A percentile compares a stretch with the other conserved stretches of the same genome.
These are phyloP conservation scores for Microtus ochrogaster DNA, from an alignment of 2,113 vertebrate genomes.

Conservation along the genomic window DNA sequence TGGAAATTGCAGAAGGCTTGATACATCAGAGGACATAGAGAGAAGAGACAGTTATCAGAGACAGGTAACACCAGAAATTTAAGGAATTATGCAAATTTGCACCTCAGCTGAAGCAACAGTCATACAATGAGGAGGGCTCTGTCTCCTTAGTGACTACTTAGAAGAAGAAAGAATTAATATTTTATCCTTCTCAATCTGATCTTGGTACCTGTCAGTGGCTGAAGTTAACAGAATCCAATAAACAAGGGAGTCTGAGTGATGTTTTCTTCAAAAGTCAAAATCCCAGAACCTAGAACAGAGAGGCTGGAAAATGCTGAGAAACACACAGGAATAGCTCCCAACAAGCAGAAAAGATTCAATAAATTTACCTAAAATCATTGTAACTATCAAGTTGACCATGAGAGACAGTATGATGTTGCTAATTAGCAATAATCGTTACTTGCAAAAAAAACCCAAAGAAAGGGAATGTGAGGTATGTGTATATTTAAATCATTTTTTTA, in stretches of 20 bases:
- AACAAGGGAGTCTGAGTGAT: neutral
- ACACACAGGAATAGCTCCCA: neutral
- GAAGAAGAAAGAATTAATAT: neutral
- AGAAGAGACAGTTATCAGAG: neutral
- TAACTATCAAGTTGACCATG: too few species aligned
- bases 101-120: accelerated
- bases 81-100: neutral
- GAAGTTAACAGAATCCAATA: neutral
- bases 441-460: neutral
- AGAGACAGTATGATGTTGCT: neutral
- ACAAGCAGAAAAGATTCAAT: neutral
- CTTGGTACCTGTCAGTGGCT: neutral
- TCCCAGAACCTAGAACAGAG: neutral
- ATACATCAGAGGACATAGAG: accelerated
- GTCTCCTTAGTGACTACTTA: accelerated
- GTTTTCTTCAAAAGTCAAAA: neutral
- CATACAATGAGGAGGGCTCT: accelerated
- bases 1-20: neutral
- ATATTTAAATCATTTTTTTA: neutral
- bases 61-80: neutral
- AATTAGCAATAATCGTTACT: neutral
- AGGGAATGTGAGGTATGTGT: neutral
- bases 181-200: neutral
- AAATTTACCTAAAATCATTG: neutral
- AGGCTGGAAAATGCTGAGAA: neutral